Evolutionary conservation across 2,113 vertebrate species (phyloP).

Genomic region (Stigmatopora nigra): DNA sequence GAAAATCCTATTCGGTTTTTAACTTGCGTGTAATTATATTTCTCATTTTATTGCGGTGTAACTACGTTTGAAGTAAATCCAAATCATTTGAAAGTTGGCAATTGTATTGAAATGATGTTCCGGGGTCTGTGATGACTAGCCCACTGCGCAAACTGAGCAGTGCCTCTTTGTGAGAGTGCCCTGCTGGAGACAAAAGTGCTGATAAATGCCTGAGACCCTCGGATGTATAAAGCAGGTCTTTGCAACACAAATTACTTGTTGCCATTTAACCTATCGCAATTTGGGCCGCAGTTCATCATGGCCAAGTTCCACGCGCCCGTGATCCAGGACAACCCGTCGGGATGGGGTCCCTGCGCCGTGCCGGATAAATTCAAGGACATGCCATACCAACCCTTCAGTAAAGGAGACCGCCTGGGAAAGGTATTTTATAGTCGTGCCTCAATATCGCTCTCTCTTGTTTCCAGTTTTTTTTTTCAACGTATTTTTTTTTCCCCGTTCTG

Average conservation of each 20-base stretch:
- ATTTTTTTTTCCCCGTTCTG: background rate
- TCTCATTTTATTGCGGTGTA: no score
- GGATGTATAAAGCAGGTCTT: background rate
- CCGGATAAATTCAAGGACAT: conserved; percentile 97
- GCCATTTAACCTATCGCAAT: background rate
- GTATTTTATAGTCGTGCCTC: conserved; percentile 47
- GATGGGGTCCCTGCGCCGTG: conserved; percentile 96
- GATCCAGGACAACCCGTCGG: conserved; percentile 95
- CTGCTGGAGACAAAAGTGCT: conserved; percentile 54
- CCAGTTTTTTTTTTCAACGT: background rate
- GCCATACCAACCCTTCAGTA: conserved; percentile 99
- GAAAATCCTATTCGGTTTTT: no score
- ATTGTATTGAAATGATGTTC: background rate
- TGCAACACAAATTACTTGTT: background rate
- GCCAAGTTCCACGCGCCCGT: conserved; percentile 92
- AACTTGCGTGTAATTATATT: no score
- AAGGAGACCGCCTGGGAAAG: conserved; percentile 96
- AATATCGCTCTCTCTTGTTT: background rate
- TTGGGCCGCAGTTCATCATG: conserved; percentile 76
- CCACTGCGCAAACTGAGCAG: conserved; percentile 65
- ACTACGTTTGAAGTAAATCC: no score
- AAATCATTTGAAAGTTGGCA: no score
- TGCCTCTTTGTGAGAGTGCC: conserved; percentile 29
- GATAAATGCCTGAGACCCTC: conserved; percentile 52
- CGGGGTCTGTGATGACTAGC: conserved; percentile 59